These are phyloP conservation scores for Poeciliopsis turneri DNA, from an alignment of 2,797 vertebrate genomes.

Conservation along the genomic window DNA sequence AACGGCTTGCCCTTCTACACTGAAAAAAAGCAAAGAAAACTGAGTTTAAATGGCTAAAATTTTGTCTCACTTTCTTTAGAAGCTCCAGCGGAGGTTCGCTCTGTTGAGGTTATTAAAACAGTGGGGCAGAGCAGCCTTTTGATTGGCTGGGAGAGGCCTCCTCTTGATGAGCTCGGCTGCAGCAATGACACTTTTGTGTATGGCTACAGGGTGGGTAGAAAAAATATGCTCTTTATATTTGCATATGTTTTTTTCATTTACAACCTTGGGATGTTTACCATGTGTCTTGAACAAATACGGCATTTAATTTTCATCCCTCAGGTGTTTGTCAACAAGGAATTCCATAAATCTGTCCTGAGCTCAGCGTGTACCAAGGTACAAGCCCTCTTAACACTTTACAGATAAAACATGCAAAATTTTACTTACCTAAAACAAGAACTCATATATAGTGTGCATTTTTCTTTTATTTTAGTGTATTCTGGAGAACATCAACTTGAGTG, in stretches of 20 bases:
- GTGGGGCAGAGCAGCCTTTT: slow-evolving; percentile 73
- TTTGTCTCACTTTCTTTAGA: slow-evolving; percentile 49
- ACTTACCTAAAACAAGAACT: not conserved
- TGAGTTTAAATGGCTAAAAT: not conserved
- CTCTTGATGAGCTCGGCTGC: slow-evolving; percentile 73
- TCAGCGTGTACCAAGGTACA: slow-evolving; percentile 73
- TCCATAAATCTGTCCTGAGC: slow-evolving; percentile 70
- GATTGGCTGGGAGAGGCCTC: slow-evolving; percentile 77
- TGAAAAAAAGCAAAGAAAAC: not conserved
- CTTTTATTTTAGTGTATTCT: slow-evolving; percentile 59
- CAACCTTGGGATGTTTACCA: not conserved
- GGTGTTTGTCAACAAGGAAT: slow-evolving; percentile 68
- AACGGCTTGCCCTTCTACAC: not conserved
- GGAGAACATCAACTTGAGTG: slow-evolving; percentile 65
- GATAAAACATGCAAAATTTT: not conserved
- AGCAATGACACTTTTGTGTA: slow-evolving; percentile 76
- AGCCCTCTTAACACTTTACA: not conserved
- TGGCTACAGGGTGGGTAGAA: slow-evolving; percentile 75
- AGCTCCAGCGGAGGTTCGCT: slow-evolving; percentile 69
- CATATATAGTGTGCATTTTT: not conserved
- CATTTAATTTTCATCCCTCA: slow-evolving; percentile 10
- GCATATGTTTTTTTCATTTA: not conserved
- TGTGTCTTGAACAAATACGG: not conserved
- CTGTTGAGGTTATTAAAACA: slow-evolving; percentile 72
- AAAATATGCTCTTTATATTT: not conserved